These are phyloP conservation scores for Corydoras sp. DNA, from an alignment of 2,113 vertebrate species.

Conservation along the genomic window DNA sequence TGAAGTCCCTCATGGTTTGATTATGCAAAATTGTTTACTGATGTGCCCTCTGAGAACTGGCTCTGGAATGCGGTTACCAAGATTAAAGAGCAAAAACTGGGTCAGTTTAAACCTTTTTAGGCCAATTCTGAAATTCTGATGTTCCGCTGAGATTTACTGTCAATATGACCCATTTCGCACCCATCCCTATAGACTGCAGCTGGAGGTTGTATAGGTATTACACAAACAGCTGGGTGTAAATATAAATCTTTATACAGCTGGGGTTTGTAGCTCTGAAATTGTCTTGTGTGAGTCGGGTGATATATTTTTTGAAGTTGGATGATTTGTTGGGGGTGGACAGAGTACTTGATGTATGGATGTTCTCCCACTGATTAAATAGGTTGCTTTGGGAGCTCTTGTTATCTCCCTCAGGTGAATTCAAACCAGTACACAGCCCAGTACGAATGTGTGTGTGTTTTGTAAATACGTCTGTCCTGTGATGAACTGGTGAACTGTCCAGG, in stretches of 20 bases:
- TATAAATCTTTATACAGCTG: background rate
- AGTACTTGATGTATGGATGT: background rate
- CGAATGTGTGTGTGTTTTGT: background rate
- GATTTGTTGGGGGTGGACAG: background rate
- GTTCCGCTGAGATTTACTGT: background rate
- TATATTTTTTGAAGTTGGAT: too few relatives aligned
- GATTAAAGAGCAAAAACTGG: conserved; percentile 34
- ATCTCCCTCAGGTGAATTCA: background rate
- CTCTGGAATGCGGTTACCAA: conserved; percentile 1
- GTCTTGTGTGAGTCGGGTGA: too few relatives aligned
- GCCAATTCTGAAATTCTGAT: conserved; percentile 5
- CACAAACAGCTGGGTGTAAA: conserved; percentile 16
- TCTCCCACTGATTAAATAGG: too few relatives aligned
- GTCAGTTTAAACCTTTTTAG: conserved; percentile 22
- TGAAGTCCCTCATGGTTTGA: conserved; percentile 5
- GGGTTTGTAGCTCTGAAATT: background rate
- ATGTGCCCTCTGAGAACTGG: background rate
- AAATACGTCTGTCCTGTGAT: background rate
- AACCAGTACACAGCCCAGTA: background rate
- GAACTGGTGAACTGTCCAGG: background rate
- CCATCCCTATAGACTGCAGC: conserved; percentile 10
- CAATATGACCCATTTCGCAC: conserved; percentile 28
- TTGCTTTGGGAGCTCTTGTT: too few relatives aligned
- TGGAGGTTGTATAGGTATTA: conserved; percentile 12
- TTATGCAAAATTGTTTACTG: conserved; percentile 4